Evolutionary conservation across 64 coral and sea anemone species (phyloP).

Genomic region (Acropora tenuis): DNA sequence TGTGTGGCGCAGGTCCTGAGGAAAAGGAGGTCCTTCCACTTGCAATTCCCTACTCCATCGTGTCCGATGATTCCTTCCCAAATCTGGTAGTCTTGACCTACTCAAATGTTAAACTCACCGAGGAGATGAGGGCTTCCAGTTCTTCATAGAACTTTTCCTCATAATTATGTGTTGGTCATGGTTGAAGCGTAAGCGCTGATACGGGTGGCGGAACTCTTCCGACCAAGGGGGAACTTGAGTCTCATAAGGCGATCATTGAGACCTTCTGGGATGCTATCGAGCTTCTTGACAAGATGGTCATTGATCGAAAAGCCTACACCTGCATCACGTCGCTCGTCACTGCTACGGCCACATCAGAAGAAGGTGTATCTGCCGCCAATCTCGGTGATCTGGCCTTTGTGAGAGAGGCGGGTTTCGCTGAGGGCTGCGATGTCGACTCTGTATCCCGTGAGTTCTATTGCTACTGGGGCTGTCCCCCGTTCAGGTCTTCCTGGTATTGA

Average conservation of each 20-base stretch:
- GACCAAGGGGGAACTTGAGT: neutral
- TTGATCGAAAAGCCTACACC: neutral
- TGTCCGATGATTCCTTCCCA: neutral
- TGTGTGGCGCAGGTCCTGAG: neutral
- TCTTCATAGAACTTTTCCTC: neutral
- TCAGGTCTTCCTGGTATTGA: no score
- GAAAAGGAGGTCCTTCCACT: neutral
- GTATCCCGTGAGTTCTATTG: neutral
- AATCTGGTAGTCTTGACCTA: neutral
- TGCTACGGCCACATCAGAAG: neutral
- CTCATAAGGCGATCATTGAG: neutral
- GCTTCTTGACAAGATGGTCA: neutral
- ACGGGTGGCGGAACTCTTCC: neutral
- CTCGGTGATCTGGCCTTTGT: slow-evolving; percentile 1
- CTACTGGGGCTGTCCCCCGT: neutral
- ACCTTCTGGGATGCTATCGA: neutral
- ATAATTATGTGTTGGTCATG: neutral
- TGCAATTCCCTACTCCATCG: neutral
- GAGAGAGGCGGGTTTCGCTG: neutral
- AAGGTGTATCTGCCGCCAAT: neutral
- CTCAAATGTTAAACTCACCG: neutral
- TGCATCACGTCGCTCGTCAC: neutral
- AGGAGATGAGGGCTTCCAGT: neutral
- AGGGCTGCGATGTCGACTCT: neutral
- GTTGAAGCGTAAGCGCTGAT: slow-evolving; percentile 10